Percentiles rank a stretch among this genome's conserved stretches.
These are phyloP conservation scores for Heliconius eleuchia DNA, from an alignment of 1,140 invertebrate species.

Conservation along the genomic window DNA sequence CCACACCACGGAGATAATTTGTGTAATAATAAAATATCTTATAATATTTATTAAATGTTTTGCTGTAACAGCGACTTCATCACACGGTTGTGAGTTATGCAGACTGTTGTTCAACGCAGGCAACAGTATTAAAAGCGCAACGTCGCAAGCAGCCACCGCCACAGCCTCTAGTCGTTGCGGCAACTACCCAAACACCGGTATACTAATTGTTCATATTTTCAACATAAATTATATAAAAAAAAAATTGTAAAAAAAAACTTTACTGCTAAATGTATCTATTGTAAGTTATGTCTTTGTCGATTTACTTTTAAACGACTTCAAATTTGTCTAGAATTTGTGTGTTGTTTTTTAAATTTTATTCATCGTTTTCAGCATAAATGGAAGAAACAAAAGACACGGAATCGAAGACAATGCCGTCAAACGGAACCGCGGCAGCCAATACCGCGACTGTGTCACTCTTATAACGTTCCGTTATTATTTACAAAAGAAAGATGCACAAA, in stretches of 20 bases:
- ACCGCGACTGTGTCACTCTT: slow-evolving; percentile 44
- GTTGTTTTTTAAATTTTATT: neutral
- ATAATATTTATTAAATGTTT: neutral
- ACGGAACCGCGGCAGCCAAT: slow-evolving; percentile 26
- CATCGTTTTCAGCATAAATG: slow-evolving; percentile 1
- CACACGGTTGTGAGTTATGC: slow-evolving; percentile 55
- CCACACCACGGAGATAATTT: no score
- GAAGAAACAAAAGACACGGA: slow-evolving; percentile 22
- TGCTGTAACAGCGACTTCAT: slow-evolving; percentile 47
- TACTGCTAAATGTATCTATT: no score
- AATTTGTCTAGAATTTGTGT: neutral
- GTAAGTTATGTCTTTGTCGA: neutral
- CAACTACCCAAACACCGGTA: neutral
- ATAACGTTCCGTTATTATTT: slow-evolving; percentile 3
- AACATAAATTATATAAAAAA: neutral
- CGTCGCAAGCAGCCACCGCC: slow-evolving; percentile 55
- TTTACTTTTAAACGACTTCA: neutral
- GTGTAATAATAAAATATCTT: neutral
- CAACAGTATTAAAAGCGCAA: slow-evolving; percentile 69
- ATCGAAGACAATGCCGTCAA: slow-evolving; percentile 22
- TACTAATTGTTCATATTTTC: neutral
- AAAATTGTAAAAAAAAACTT: no score
- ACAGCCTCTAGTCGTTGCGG: slow-evolving; percentile 28
- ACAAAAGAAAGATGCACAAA: slow-evolving; percentile 1
- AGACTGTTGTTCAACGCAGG: slow-evolving; percentile 62